These are phyloP conservation scores for Patella vulgata DNA, from an alignment of 1,140 invertebrate species.

Conservation along the genomic window DNA sequence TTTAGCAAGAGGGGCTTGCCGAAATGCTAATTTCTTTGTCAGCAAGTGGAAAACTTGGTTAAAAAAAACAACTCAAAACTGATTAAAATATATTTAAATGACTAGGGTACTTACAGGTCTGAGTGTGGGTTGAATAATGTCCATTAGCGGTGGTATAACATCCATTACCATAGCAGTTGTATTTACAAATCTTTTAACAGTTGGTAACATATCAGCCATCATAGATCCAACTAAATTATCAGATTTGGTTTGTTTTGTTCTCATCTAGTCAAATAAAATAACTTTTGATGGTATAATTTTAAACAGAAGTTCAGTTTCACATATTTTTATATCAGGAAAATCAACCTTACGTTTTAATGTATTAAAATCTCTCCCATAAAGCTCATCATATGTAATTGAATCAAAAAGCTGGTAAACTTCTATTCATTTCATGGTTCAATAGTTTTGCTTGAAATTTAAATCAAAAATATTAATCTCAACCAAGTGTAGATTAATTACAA, in stretches of 20 bases:
- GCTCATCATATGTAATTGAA: no score
- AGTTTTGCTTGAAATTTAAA: no score
- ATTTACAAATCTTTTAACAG: conserved; percentile 72
- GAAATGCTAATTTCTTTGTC: no score
- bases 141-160: conserved; percentile 77
- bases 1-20: no score
- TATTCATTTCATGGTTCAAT: no score
- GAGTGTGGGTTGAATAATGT: conserved; percentile 80
- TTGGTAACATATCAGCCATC: conserved; percentile 74
- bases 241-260: conserved; percentile 46
- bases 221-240: conserved; percentile 69
- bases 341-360: background rate
- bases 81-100: no score
- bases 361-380: no score
- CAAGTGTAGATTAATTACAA: no score
- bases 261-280: conserved; percentile 36
- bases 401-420: no score
- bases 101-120: conserved; percentile 75
- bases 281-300: background rate
- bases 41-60: no score
- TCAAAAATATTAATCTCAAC: no score
- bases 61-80: no score
- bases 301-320: background rate
- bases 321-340: background rate
- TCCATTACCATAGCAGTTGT: conserved; percentile 74